phyloP scores from a whole-genome alignment of 2,113 vertebrate genomes.

The Ariopsis seemanni region DNA sequence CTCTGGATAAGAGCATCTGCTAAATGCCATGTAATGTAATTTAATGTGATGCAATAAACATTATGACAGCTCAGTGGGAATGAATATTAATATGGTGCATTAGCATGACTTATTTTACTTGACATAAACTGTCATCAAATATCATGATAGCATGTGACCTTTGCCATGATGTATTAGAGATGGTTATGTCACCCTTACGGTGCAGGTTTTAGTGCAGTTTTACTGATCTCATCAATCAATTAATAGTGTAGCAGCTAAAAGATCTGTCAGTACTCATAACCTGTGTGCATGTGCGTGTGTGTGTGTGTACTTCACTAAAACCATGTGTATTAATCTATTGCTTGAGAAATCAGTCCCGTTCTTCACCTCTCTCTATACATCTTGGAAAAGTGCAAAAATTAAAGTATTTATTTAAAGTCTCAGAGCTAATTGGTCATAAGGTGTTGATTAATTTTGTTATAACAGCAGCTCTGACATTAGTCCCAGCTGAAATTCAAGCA shows the following conservation, averaged over 20 bases:
- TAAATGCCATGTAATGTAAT: too few relatives aligned
- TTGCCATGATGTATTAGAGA: background rate
- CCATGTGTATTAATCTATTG: background rate
- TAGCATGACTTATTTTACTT: background rate
- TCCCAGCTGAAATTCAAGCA: background rate
- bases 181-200: background rate
- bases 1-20: too few relatives aligned
- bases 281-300: background rate
- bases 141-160: background rate
- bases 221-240: background rate
- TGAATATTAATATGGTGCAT: background rate
- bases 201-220: background rate
- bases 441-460: too few relatives aligned
- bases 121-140: background rate
- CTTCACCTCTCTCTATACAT: too few relatives aligned
- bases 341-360: background rate
- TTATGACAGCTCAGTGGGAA: background rate
- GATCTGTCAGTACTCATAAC: background rate
- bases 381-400: too few relatives aligned
- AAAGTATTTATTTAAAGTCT: too few relatives aligned
- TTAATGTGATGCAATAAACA: background rate
- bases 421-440: too few relatives aligned
- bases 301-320: background rate
- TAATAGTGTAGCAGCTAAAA: background rate
- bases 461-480: background rate